Evolutionary conservation across 2,113 vertebrate species (phyloP).

Genomic region (Lagopus leucura): DNA sequence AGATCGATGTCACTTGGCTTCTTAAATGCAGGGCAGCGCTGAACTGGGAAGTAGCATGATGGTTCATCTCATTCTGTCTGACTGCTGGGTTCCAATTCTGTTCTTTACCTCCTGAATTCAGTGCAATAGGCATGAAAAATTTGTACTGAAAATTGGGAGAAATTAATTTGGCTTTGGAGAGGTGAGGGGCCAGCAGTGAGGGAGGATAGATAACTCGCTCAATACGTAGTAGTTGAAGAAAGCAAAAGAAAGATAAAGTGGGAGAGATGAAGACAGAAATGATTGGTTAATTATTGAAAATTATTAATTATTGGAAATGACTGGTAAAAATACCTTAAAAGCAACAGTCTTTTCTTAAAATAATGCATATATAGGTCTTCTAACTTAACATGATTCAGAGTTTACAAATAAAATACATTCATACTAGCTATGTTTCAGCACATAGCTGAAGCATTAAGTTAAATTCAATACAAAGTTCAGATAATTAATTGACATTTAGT

Average conservation of each 20-base stretch:
- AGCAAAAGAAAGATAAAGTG: slow-evolving; percentile 25
- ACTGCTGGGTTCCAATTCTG: not conserved
- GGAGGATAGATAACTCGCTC: not conserved
- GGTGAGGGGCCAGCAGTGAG: not conserved
- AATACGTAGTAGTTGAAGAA: not conserved
- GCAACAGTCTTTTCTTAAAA: not conserved
- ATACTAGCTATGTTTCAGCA: not conserved
- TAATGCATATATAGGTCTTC: not conserved
- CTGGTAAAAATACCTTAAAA: not conserved
- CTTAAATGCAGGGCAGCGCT: not conserved
- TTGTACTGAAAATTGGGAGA: not conserved
- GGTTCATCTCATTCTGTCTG: not conserved
- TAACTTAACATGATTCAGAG: not conserved
- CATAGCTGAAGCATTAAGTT: not conserved
- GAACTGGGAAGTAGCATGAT: not conserved
- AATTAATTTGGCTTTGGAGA: not conserved
- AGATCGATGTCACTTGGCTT: not conserved
- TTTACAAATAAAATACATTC: not conserved
- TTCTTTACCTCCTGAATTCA: not conserved
- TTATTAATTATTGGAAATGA: no score
- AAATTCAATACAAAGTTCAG: not conserved
- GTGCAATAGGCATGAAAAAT: not conserved
- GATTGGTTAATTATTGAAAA: not conserved
- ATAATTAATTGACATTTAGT: not conserved
- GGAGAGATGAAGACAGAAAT: slow-evolving; percentile 23